Conservation (phyloP, 2,888 invertebrate genomes). For the Dioctria rufipes region DNA sequence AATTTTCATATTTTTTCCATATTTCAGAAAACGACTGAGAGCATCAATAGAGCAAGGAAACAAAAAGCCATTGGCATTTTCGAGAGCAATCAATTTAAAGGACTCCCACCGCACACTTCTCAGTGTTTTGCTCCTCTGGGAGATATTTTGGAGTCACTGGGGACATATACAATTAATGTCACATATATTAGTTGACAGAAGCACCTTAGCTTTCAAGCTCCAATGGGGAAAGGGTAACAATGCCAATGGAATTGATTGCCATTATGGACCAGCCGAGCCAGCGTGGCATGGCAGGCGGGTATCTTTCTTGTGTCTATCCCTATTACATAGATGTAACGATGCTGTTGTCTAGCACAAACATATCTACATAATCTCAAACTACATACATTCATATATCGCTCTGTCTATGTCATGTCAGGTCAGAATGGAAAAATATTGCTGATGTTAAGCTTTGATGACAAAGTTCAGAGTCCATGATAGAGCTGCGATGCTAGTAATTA, state of each 20-base stretch:
- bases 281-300: not conserved
- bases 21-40: conserved; percentile 3
- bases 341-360: too few relatives aligned
- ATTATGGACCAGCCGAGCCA: not conserved
- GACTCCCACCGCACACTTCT: conserved; percentile 20
- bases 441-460: conserved; percentile 13
- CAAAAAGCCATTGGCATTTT: conserved; percentile 27
- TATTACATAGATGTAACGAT: too few relatives aligned
- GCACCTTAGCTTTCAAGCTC: conserved; percentile 14
- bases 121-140: not conserved
- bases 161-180: conserved; percentile 41
- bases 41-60: conserved; percentile 6
- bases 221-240: conserved; percentile 12
- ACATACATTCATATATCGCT: conserved; percentile 5
- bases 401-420: not conserved
- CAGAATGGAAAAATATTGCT: conserved; percentile 33
- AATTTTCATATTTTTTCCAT: conserved; percentile 31
- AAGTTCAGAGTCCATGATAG: conserved; percentile 2
- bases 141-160: not conserved
- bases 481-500: conserved; percentile 16
- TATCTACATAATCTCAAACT: too few relatives aligned
- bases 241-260: conserved; percentile 14
- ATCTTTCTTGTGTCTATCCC: not conserved
- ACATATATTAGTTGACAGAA: conserved; percentile 34
- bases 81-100: conserved; percentile 37